phyloP scores from a whole-genome alignment of 2,888 invertebrate genomes.

The Ophioninae sp. region DNA sequence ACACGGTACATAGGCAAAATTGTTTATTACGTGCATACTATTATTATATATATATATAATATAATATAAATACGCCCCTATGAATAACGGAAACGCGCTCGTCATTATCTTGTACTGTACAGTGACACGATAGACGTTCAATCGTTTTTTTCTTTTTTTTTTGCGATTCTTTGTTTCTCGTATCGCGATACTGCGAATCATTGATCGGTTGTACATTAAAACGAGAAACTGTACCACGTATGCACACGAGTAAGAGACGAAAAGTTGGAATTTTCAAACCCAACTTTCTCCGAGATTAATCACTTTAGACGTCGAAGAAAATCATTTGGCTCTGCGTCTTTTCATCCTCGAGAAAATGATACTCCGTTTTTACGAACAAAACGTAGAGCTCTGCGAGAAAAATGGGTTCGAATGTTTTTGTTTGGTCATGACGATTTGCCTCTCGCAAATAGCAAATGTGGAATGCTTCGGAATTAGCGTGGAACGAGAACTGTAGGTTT shows the following conservation, averaged over 20 bases:
- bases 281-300: too few species aligned
- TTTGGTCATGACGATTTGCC: too few species aligned
- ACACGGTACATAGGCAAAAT: conserved; percentile 29
- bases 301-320: too few species aligned
- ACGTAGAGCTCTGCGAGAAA: too few species aligned
- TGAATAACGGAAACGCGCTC: conserved; percentile 19
- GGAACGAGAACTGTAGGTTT: background rate
- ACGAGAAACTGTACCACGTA: too few species aligned
- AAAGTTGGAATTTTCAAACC: too few species aligned
- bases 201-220: background rate
- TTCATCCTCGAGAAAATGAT: too few species aligned
- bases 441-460: too few species aligned
- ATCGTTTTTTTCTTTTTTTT: conserved; percentile 29
- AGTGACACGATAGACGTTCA: conserved; percentile 43
- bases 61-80: conserved; percentile 7
- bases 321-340: too few species aligned
- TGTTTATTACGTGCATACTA: background rate
- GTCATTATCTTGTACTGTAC: conserved; percentile 50
- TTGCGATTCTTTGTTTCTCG: background rate
- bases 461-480: background rate
- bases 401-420: too few species aligned
- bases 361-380: too few species aligned
- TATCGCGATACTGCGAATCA: background rate
- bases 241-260: too few species aligned
- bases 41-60: conserved; percentile 19